Evolutionary conservation across 2,888 invertebrate species (phyloP).

Genomic region (Mantis religiosa): DNA sequence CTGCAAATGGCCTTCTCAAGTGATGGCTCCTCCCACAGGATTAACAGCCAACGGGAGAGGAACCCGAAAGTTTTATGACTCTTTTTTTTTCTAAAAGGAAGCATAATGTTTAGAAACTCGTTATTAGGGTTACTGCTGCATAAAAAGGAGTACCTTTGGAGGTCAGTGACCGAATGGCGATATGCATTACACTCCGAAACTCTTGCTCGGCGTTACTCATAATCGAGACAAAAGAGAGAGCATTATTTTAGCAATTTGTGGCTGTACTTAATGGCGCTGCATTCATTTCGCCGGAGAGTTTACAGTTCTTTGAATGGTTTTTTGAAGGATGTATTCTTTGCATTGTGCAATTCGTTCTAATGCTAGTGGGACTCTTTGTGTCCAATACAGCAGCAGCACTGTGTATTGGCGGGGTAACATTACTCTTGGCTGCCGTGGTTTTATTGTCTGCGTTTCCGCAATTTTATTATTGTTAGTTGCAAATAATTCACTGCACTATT

Average conservation of each 20-base stretch:
- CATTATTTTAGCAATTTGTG: not conserved
- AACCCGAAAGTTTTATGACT: conserved; percentile 7
- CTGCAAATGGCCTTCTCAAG: conserved; percentile 18
- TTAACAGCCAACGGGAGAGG: conserved; percentile 7
- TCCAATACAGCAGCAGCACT: not conserved
- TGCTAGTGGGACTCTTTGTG: not conserved
- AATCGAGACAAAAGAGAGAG: not conserved
- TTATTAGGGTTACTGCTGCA: not conserved
- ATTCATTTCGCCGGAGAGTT: not conserved
- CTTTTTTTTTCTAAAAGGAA: not conserved
- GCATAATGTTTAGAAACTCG: conserved; percentile 12
- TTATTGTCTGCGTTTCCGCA: not conserved
- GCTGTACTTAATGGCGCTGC: not conserved
- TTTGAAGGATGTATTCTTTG: not conserved
- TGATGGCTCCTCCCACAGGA: conserved; percentile 12
- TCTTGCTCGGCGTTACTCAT: not conserved
- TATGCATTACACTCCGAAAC: not conserved
- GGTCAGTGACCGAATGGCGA: not conserved
- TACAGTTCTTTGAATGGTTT: not conserved
- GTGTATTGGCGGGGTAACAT: not conserved
- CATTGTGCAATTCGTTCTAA: not conserved
- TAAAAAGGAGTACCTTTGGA: not conserved
- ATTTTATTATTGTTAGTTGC: not conserved
- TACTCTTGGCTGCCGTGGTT: not conserved
- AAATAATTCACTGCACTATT: no score